These are phyloP conservation scores for Olivierus martensii DNA, from an alignment of 1,140 invertebrate genomes.

Conservation along the genomic window DNA sequence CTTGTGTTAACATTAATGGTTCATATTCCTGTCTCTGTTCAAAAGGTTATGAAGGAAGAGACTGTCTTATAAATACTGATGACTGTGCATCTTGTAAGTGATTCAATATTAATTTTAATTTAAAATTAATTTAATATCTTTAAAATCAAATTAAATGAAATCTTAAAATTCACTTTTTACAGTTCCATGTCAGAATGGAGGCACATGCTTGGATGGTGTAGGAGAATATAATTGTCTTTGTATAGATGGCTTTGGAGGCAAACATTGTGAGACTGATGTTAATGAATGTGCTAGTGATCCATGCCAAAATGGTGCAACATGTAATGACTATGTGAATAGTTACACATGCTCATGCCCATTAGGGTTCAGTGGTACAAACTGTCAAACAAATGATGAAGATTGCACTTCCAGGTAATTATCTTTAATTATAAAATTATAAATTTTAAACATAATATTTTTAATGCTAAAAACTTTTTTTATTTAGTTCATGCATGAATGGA, in stretches of 20 bases:
- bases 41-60: conserved; percentile 43
- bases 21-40: conserved; percentile 14
- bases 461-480: background rate
- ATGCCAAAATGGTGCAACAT: conserved; percentile 79
- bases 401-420: conserved; percentile 47
- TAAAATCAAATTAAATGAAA: conserved; percentile 18
- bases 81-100: conserved; percentile 26
- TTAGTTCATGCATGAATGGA: conserved; percentile 61
- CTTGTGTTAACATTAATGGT: conserved; percentile 33
- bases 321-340: conserved; percentile 68
- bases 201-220: conserved; percentile 80
- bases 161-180: conserved; percentile 27
- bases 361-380: conserved; percentile 69
- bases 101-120: background rate
- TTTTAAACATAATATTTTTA: background rate
- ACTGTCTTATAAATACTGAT: conserved; percentile 50
- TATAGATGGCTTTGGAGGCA: conserved; percentile 77
- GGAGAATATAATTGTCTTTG: conserved; percentile 81
- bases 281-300: conserved; percentile 76
- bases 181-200: conserved; percentile 75
- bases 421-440: background rate
- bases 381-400: conserved; percentile 72
- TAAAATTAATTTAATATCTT: background rate
- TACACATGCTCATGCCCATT: conserved; percentile 44
- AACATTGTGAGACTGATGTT: conserved; percentile 75